Conservation (phyloP, 2,797 vertebrate species). For the Thunnus albacares region DNA sequence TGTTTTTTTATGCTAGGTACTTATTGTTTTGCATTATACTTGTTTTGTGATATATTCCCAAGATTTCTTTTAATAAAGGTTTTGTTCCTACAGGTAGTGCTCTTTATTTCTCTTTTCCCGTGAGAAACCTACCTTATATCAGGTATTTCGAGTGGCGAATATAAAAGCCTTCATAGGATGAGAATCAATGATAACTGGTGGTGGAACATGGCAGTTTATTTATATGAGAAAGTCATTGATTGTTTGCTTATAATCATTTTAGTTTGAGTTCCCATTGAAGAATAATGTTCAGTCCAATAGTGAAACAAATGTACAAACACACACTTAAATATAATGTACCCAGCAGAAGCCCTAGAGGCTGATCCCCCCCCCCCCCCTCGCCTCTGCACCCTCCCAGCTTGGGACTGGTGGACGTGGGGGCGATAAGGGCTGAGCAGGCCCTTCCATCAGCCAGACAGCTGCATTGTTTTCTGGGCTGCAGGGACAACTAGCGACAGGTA, state of each 20-base stretch:
- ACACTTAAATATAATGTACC: constrained; percentile 24
- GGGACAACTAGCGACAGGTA: constrained; percentile 69
- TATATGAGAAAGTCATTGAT: background rate
- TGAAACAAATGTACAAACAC: background rate
- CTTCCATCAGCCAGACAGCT: constrained; percentile 79
- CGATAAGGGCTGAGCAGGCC: constrained; percentile 59
- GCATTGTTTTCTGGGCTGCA: constrained; percentile 74
- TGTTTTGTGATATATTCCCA: background rate
- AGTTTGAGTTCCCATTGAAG: background rate
- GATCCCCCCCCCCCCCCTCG: background rate
- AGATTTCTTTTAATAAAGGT: background rate
- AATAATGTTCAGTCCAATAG: background rate
- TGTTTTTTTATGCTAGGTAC: no score
- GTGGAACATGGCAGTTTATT: background rate
- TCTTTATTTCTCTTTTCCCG: background rate
- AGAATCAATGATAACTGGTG: background rate
- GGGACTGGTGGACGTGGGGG: constrained; percentile 44
- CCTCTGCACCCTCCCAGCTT: constrained; percentile 5
- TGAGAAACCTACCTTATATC: background rate
- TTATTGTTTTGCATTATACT: background rate
- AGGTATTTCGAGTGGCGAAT: background rate
- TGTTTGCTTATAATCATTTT: background rate
- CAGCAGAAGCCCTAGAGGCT: constrained; percentile 18
- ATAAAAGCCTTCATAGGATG: background rate
- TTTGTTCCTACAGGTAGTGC: background rate